Conservation (phyloP, 2,888 invertebrate genomes). For the Mylabris sibirica region DNA sequence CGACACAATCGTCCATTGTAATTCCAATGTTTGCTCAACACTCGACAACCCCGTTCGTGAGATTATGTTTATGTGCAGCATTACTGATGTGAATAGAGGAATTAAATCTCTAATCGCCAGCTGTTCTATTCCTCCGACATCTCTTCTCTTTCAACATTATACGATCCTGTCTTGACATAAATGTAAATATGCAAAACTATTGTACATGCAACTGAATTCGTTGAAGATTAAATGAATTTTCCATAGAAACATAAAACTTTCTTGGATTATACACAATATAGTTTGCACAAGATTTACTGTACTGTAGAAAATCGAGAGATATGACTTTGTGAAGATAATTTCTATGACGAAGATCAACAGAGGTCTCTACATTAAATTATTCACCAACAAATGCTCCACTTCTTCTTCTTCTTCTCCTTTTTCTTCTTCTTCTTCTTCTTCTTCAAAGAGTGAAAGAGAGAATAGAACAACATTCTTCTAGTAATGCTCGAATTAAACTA, state of each 20-base stretch:
- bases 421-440: no score
- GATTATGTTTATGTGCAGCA: slow-evolving; percentile 51
- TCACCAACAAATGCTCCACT: no score
- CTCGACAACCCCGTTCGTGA: slow-evolving; percentile 50
- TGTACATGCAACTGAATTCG: slow-evolving; percentile 6
- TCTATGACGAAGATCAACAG: background rate
- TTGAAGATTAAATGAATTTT: background rate
- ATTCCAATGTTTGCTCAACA: slow-evolving; percentile 50
- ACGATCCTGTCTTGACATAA: slow-evolving; percentile 23
- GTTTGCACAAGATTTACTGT: background rate
- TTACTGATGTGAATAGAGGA: slow-evolving; percentile 52
- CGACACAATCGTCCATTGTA: slow-evolving; percentile 39
- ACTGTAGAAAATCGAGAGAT: background rate
- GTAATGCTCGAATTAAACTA: slow-evolving; percentile 3
- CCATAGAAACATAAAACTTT: background rate
- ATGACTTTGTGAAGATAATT: background rate
- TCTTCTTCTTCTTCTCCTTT: no score
- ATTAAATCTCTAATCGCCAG: slow-evolving; percentile 52
- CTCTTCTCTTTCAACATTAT: slow-evolving; percentile 23
- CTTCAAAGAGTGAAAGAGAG: background rate
- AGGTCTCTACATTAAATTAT: background rate
- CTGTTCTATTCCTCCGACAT: slow-evolving; percentile 39
- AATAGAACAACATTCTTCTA: slow-evolving; percentile 1
- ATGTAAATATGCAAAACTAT: slow-evolving; percentile 31
- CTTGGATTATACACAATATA: background rate